Percentiles rank a stretch among this genome's conserved stretches.
Conservation (phyloP, 1,140 invertebrate genomes). For the Chionoecetes opilio region DNA sequence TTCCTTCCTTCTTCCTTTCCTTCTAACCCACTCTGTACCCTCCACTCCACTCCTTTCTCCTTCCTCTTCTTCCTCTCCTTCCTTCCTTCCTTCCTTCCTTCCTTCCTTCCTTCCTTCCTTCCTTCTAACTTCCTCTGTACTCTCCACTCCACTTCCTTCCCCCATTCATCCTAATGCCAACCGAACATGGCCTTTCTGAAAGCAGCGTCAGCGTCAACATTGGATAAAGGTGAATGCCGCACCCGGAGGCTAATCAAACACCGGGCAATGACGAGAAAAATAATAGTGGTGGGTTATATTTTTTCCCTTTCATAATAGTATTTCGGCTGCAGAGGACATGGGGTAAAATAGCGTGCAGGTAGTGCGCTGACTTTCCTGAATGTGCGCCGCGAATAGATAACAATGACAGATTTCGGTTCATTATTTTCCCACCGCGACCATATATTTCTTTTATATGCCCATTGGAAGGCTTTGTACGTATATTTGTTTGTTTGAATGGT, state of each 20-base stretch:
- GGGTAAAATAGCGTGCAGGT: neutral
- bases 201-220: no score
- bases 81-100: neutral
- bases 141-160: neutral
- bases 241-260: neutral
- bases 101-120: neutral
- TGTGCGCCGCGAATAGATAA: neutral
- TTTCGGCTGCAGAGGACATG: neutral
- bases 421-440: neutral
- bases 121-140: no score
- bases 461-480: neutral
- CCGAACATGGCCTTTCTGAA: no score
- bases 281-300: neutral
- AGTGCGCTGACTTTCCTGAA: neutral
- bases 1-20: neutral
- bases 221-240: neutral
- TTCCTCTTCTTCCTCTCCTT: neutral
- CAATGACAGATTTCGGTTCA: neutral
- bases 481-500: neutral
- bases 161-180: neutral
- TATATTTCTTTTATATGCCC: no score
- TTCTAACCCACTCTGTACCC: neutral
- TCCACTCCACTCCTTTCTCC: neutral
- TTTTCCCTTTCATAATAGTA: slow-evolving; percentile 5
- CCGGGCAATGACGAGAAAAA: no score